Evolutionary conservation across 2,888 invertebrate genomes (phyloP).

Genomic region (Papilio protenor): DNA sequence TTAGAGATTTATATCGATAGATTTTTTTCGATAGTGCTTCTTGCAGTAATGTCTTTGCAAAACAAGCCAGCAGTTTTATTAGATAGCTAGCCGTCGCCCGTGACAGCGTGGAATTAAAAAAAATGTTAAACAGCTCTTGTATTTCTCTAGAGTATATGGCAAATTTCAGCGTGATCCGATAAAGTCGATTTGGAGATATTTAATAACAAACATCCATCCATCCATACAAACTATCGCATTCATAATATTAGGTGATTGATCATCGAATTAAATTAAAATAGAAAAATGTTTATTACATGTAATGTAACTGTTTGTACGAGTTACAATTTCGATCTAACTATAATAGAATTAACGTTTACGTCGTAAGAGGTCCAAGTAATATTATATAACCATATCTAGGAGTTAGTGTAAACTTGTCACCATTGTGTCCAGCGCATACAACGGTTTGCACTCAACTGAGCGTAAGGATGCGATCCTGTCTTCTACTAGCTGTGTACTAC

Average conservation of each 20-base stretch:
- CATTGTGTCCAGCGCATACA: constrained; percentile 55
- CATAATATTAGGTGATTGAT: no score
- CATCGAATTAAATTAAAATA: no score
- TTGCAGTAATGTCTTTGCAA: constrained; percentile 47
- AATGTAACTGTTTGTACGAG: neutral
- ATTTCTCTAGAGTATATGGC: no score
- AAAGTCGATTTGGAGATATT: no score
- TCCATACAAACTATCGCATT: no score
- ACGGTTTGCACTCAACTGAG: constrained; percentile 59
- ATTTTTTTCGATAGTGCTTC: constrained; percentile 50
- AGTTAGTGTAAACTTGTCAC: constrained; percentile 52
- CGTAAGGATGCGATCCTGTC: constrained; percentile 50
- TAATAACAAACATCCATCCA: no score
- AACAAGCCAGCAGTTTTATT: constrained; percentile 14
- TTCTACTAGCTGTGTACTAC: constrained; percentile 29
- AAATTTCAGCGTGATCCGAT: no score
- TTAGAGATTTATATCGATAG: constrained; percentile 63
- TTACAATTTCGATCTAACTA: neutral
- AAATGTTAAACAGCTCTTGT: no score
- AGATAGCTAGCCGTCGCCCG: neutral
- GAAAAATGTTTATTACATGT: neutral
- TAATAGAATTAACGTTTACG: constrained; percentile 45
- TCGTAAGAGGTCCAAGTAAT: constrained; percentile 40
- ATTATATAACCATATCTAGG: constrained; percentile 43
- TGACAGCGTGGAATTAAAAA: no score